Conservation (phyloP, 2,113 vertebrate genomes). For the Xenopus borealis region DNA sequence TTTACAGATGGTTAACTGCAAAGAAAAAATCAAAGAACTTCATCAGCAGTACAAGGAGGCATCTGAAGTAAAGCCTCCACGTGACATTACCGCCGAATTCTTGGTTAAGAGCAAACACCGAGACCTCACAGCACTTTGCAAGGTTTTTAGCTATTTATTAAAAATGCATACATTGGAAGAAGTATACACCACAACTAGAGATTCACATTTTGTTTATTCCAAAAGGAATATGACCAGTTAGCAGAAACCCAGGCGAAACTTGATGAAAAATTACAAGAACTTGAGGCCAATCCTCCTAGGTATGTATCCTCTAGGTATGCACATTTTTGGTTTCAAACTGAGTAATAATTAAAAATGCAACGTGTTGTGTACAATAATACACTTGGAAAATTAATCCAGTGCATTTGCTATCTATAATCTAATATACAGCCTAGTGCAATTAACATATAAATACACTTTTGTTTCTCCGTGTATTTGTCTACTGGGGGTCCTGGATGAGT, state of each 20-base stretch:
- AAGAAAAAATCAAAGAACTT: conserved; percentile 95
- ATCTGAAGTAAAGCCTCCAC: conserved; percentile 93
- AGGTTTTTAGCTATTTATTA: conserved; percentile 63
- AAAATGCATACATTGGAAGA: neutral
- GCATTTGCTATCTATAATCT: no score
- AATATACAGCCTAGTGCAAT: no score
- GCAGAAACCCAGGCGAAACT: conserved; percentile 91
- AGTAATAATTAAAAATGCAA: no score
- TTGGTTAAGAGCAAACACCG: conserved; percentile 96
- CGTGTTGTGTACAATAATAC: no score
- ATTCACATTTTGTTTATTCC: neutral
- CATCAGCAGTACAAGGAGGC: conserved; percentile 98
- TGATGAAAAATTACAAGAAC: conserved; percentile 95
- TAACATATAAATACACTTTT: no score
- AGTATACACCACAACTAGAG: no score
- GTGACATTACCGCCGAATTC: conserved; percentile 97
- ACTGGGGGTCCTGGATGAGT: no score
- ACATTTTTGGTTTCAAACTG: no score
- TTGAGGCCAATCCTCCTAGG: conserved; percentile 99
- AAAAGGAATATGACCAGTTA: conserved; percentile 91
- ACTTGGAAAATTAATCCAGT: no score
- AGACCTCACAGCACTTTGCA: conserved; percentile 90
- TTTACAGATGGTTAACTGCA: conserved; percentile 88
- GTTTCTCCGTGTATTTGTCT: no score
- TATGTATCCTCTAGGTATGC: conserved; percentile 49